Evolutionary conservation across 2,113 vertebrate species (phyloP).

Genomic region (Heteronetta atricapilla): DNA sequence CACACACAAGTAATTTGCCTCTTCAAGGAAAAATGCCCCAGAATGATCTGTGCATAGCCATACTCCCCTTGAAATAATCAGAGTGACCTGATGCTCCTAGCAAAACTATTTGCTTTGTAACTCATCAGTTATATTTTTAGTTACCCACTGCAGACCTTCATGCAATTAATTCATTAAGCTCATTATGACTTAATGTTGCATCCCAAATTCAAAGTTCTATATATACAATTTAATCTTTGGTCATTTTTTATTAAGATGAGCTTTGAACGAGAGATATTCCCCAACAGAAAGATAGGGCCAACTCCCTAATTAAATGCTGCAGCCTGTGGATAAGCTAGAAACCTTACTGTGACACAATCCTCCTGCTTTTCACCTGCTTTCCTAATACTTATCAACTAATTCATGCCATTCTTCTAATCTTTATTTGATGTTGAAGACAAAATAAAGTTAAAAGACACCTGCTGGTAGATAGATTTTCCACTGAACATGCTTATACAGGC

Average conservation of each 20-base stretch:
- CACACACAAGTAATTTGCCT: background rate
- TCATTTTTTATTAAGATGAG: constrained; percentile 5
- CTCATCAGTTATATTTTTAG: constrained; percentile 9
- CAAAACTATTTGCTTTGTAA: constrained; percentile 23
- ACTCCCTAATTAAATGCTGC: constrained; percentile 79
- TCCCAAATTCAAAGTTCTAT: constrained; percentile 41
- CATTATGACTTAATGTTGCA: constrained; percentile 31
- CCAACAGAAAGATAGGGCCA: constrained; percentile 69
- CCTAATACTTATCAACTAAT: constrained; percentile 66
- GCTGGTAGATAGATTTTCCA: constrained; percentile 48
- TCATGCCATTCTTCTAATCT: constrained; percentile 31
- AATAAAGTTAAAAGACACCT: constrained; percentile 56
- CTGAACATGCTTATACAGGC: constrained; percentile 47
- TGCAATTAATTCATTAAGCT: constrained; percentile 56
- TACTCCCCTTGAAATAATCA: constrained; percentile 4
- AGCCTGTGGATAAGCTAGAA: constrained; percentile 79
- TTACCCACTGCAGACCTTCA: constrained; percentile 2
- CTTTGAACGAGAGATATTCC: background rate
- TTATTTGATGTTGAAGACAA: constrained; percentile 51
- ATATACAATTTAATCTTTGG: constrained; percentile 12
- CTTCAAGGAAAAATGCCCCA: background rate
- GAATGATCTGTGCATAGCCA: background rate
- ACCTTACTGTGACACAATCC: constrained; percentile 77
- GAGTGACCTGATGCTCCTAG: background rate
- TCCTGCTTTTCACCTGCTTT: constrained; percentile 80